Evolutionary conservation across 37 sponge, comb jelly and placozoan species (phyloP), one percentile per base, ranked within the genome.

Genomic region (Chondrosia reniformis): DNA sequence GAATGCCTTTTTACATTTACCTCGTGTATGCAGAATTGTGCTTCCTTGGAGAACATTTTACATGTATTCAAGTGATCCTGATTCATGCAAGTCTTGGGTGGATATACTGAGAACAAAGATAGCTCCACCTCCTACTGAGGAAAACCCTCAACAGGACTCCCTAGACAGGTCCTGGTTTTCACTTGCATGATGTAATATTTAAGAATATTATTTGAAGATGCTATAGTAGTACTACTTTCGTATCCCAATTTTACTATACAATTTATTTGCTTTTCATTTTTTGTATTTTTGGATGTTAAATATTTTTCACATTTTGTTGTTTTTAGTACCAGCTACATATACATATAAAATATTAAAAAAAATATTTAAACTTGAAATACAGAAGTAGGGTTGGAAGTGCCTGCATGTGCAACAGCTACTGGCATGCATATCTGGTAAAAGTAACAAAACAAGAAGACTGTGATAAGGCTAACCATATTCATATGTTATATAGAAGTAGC

Each of bases 21-120:
- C n/a, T n/a, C n/a, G n/a, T n/a, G n/a, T n/a, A n/a, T 59, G 22
- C 28, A 86, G 86, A 56, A 24, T 86, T 56, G 77, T 86, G 0
- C 66, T 81, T 6, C 81, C 86, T 10, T 58, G 73, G 77, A 62
- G 86, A 63, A 86, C 86, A 39, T 86, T 86, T 63, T 86, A 49
- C 71, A 32, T 86, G 25, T 63, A 67, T 46, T 76, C 86, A 12
- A 45, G 61, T 2, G 55, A 36, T 32, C 33, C 46, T 3, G 45
- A 64, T 22, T 25, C 45, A 27, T 80, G 66, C 30, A 49, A 44
- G 3, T 64, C 74, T 9, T 86, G 86, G 86, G 74, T 86, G 24
- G 58, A 71, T 4, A 28, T 86, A 1, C 33, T 86, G 1, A 25
- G 43, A 43, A 40, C 43, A 21, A 69, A 69, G 43, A 40, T 37